Evolutionary conservation across 2,888 invertebrate species (phyloP).

Genomic region (Apamea sordens): DNA sequence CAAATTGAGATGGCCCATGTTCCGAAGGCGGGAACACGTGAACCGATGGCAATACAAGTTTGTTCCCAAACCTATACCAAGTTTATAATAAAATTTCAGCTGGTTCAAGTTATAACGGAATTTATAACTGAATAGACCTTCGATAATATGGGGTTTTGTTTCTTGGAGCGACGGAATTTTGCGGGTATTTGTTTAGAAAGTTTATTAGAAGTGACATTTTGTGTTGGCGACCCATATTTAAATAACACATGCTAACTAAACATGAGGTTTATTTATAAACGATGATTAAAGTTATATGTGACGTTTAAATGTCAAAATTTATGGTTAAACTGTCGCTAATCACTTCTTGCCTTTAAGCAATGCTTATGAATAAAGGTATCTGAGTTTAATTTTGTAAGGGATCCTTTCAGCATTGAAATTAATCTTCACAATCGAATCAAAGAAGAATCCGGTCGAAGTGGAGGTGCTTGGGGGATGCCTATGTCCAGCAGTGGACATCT

Average conservation of each 20-base stretch:
- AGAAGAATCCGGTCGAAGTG: neutral
- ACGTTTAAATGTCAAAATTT: neutral
- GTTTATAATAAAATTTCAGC: slow-evolving; percentile 58
- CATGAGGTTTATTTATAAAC: neutral
- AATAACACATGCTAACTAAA: neutral
- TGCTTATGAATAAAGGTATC: too few relatives aligned
- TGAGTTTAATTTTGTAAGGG: too few relatives aligned
- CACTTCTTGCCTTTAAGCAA: too few relatives aligned
- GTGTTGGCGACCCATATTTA: neutral
- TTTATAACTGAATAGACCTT: slow-evolving; percentile 52
- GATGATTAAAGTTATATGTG: neutral
- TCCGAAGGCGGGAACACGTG: slow-evolving; percentile 32
- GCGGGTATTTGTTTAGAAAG: neutral
- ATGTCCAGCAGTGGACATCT: too few relatives aligned
- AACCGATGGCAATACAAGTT: slow-evolving; percentile 40
- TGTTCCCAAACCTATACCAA: slow-evolving; percentile 44
- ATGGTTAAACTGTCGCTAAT: too few relatives aligned
- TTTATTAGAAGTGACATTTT: neutral
- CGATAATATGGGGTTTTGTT: slow-evolving; percentile 4
- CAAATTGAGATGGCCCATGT: slow-evolving; percentile 34
- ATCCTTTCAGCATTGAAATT: too few relatives aligned
- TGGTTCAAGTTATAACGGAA: slow-evolving; percentile 55
- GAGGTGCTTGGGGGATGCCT: too few relatives aligned
- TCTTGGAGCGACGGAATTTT: neutral
- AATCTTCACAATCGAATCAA: neutral